These are phyloP conservation scores for Pogoniulus pusillus DNA, from an alignment of 2,797 vertebrate species.

Conservation along the genomic window DNA sequence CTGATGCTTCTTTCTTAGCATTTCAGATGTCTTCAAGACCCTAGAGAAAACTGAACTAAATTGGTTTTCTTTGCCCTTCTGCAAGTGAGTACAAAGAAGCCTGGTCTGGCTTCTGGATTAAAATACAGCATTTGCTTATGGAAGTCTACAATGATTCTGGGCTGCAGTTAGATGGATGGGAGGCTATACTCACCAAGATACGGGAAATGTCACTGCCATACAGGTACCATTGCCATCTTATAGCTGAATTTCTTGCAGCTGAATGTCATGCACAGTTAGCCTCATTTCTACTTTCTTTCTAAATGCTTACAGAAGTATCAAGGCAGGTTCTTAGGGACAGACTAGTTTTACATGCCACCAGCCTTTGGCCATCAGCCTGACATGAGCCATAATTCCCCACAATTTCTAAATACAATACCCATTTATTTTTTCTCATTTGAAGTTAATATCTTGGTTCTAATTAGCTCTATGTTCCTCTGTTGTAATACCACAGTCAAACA, in stretches of 20 bases:
- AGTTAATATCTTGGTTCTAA: not conserved
- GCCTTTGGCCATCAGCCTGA: not conserved
- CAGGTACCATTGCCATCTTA: not conserved
- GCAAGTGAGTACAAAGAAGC: not conserved
- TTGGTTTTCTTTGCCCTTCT: not conserved
- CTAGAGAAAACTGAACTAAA: not conserved
- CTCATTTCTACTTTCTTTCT: not conserved
- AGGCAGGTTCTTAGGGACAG: not conserved
- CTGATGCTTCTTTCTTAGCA: not conserved
- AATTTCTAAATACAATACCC: not conserved
- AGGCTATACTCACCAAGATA: not conserved
- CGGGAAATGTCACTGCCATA: not conserved
- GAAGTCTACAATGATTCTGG: not conserved
- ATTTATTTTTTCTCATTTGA: not conserved
- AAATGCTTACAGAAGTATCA: not conserved
- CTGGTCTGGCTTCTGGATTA: not conserved
- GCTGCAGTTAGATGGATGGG: not conserved
- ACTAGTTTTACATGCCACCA: not conserved
- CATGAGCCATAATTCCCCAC: not conserved
- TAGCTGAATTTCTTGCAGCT: not conserved
- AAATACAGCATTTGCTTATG: not conserved
- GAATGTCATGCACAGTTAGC: not conserved
- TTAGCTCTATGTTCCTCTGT: not conserved
- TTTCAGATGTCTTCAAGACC: not conserved
- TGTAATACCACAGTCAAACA: not conserved